phyloP scores from a whole-genome alignment of 2,113 vertebrate species.

The Campylomormyrus tamandua region DNA sequence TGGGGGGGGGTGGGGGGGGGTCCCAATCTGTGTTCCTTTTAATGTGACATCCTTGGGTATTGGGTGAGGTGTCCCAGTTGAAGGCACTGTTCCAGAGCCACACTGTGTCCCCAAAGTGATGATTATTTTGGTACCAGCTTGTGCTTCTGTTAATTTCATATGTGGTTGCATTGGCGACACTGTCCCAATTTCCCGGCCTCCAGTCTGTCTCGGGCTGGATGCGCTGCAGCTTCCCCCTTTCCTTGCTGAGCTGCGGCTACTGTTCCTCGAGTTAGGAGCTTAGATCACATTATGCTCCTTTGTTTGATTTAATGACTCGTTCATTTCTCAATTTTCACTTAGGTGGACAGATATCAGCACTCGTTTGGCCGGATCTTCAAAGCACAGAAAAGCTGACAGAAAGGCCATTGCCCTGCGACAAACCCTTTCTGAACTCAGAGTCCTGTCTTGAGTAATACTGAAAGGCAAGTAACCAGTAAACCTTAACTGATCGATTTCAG shows the following conservation, averaged over 20 bases:
- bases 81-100: not conserved
- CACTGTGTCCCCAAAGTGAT: not conserved
- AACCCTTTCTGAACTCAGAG: constrained; percentile 3
- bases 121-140: not conserved
- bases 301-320: not conserved
- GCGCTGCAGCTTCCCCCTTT: not conserved
- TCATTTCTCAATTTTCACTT: not conserved
- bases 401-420: not conserved
- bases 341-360: not conserved
- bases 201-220: not conserved
- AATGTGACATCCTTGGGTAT: not conserved
- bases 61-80: not conserved
- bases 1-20: not conserved
- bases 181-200: not conserved
- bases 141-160: not conserved
- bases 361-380: not conserved
- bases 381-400: not conserved
- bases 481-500: not conserved
- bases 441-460: constrained; percentile 1
- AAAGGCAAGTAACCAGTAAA: not conserved
- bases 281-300: not conserved
- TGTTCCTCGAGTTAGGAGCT: not conserved
- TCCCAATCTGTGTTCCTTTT: not conserved
- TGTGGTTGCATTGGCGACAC: not conserved
- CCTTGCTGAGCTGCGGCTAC: not conserved